Evolutionary conservation across 2,888 invertebrate species (phyloP), one percentile per base, ranked within the genome.

Genomic region (Pocota personata): DNA sequence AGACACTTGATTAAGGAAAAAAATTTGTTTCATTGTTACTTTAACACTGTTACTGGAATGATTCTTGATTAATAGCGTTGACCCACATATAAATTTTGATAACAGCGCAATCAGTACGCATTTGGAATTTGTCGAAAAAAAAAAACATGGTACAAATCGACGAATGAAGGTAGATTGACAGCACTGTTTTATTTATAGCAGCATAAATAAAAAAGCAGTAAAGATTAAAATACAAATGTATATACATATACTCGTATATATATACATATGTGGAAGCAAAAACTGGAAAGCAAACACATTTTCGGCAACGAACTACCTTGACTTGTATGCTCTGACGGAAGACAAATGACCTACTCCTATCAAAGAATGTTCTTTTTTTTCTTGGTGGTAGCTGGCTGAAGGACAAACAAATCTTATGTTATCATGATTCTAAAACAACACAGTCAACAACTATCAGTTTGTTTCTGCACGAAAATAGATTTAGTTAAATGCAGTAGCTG

Each of bases 51-150:
- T 32, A 12, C 3, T 48, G 19, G 24, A 48, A 52, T 10, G 27
- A 58, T 58, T 40, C 10, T n/a, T 10, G 27, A 57, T 32, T 62
- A 16, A 48, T 64, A 62, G 30, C 46, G 55, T 71, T 76, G 82
- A 82, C 82, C 82, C 37, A 82, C 46, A 57, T 82, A 69, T 16
- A 48, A 55, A 60, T 64, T 24, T 48, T 32, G 76, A 82, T 82
- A 62, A 75, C 72, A 72, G 48, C 37, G 21, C 21, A 72, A 60
- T 37, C 35, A 50, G 72, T 40, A 27, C 21, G 48, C 27, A 60
- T 46, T 40, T 46, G 27, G 37, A 50, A 40, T 50, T 62, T 14
- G 40, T 8, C 40, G 16, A 43, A 43, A 40, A 14, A 64, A 32
- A 30, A 55, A 55, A 58, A 12, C 24, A 4, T 24, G 24, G 24